Evolutionary conservation across 2,888 invertebrate species (phyloP), one percentile per base, ranked within the genome.

Genomic region (Lapara coniferarum): DNA sequence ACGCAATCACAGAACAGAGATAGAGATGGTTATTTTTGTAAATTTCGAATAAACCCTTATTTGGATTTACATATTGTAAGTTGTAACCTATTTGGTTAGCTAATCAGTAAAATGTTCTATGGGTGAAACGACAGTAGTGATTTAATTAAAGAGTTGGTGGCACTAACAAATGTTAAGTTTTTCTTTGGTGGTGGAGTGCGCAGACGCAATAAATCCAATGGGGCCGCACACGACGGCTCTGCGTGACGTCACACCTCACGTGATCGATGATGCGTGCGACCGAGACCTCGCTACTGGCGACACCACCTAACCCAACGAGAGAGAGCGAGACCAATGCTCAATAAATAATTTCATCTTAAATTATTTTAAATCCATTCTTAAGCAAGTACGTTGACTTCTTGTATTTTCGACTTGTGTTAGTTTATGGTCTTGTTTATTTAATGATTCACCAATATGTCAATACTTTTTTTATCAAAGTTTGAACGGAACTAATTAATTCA

Each of bases 171-270:
- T 79, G 71, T 81, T 81, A 78, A 84, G 82, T 82, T 89, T 86
- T 89, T 88, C 87, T 85, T 79, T 85, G 82, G 86, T 85, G 82
- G 83, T 85, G 86, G 81, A 84, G 83, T 91, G 91, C 89, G 90
- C 91, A 89, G 88, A 86, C 90, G 92, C 93, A 89, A 93, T 93
- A 93, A 93, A 93, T 93, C 88, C 85, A 87, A 85, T 76, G 84
- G 76, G 92, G 93, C 93, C 93, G 91, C 93, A 93, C 93, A 94
- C 94, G 94, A 93, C 87, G 94, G 89, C 92, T 86, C 92, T 86
- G 92, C 91, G 90, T 93, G 93, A 93, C 93, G 93, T 93, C 93
- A 94, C 93, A 93, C 92, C 89, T 89, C 84, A 82, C 81, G 88
- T 93, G 93, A 93, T 93, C 91, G 93, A 93, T 93, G 89, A 90